Evolutionary conservation across 2,888 invertebrate species (phyloP), one percentile per base, ranked within the genome.

Genomic region (Zeuzera pyrina): DNA sequence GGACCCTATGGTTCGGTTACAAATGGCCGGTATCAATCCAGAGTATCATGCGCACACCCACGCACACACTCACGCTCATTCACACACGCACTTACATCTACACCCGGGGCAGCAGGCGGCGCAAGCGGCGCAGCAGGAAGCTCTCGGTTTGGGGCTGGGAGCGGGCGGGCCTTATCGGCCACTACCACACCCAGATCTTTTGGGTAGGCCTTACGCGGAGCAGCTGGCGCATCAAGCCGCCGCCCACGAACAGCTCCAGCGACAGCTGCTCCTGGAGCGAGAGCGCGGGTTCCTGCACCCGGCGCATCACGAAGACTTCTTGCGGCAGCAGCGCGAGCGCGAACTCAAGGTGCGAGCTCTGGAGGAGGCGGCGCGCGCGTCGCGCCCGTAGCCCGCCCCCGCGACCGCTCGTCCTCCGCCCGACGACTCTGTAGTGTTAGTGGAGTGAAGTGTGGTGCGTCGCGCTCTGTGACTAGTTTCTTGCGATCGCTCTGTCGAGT

Each of bases 21-120:
- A 95, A 86, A 94, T 96, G 94, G 94, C 94, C 52, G 94, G 94
- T 66, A 91, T 92, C 57, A 91, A 88, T 53, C 91, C 91, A 30
- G 94, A 94, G 84, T 94, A 93, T 84, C 95, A 95, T 81, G 93
- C 94, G 61, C 95, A 95, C 84, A 93, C 94, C 50, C 95, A 95
- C 76, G 93, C 94, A 54, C 94, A 94, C 84, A 93, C 93, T 49
- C 94, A 94, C 74, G 92, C 95, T 62, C 95, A 95, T 85, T 92
- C 94, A 57, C 93, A 93, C 85, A 90, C 92, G 50, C 93, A 93
- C 84, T 87, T 93, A 51, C 92, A 93, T 84, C 86, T 90, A 49
- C 91, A 88, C 68, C 91, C 91, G 58, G 91, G 91, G 42, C 90
- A 89, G 71, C 91, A 91, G 63, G 87, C 86, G 49, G 87, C 87